A percentile compares a stretch with the other conserved stretches of the same genome.
Evolutionary conservation across 1,140 invertebrate genomes (phyloP).

Genomic region (Pomacea maculata): DNA sequence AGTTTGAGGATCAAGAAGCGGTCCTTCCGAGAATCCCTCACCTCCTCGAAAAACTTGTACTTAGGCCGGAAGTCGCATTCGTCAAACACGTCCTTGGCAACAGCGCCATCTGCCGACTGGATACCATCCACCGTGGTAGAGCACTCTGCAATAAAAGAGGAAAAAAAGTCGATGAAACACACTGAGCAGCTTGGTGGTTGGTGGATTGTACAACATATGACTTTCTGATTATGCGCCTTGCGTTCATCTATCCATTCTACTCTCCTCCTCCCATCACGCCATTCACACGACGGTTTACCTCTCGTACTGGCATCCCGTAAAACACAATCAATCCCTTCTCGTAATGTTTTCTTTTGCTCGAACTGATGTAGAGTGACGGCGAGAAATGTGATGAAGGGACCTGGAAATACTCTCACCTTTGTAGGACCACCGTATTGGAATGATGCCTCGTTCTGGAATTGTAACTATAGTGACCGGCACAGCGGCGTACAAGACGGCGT

Average conservation of each 20-base stretch:
- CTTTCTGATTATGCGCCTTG: no score
- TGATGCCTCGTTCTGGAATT: slow-evolving; percentile 52
- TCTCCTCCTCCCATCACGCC: no score
- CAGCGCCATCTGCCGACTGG: slow-evolving; percentile 31
- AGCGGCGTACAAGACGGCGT: slow-evolving; percentile 57
- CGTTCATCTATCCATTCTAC: no score
- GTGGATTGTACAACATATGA: no score
- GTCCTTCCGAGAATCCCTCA: slow-evolving; percentile 44
- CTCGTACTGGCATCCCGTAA: no score
- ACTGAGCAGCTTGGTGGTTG: no score
- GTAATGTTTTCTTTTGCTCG: slow-evolving; percentile 22
- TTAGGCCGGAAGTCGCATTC: slow-evolving; percentile 45
- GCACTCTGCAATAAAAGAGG: slow-evolving; percentile 22
- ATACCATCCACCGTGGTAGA: slow-evolving; percentile 32
- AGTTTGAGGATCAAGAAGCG: slow-evolving; percentile 47
- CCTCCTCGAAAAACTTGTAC: slow-evolving; percentile 54
- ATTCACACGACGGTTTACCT: background rate
- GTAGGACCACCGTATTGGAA: slow-evolving; percentile 53
- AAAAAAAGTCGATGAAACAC: slow-evolving; percentile 21
- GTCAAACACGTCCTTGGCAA: slow-evolving; percentile 20
- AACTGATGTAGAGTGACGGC: background rate
- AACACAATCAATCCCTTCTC: background rate
- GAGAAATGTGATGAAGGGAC: background rate
- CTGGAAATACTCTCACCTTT: slow-evolving; percentile 38
- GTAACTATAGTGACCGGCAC: slow-evolving; percentile 59